Evolutionary conservation across 1,140 invertebrate species (phyloP).

Genomic region (Dufourea novaeangliae): DNA sequence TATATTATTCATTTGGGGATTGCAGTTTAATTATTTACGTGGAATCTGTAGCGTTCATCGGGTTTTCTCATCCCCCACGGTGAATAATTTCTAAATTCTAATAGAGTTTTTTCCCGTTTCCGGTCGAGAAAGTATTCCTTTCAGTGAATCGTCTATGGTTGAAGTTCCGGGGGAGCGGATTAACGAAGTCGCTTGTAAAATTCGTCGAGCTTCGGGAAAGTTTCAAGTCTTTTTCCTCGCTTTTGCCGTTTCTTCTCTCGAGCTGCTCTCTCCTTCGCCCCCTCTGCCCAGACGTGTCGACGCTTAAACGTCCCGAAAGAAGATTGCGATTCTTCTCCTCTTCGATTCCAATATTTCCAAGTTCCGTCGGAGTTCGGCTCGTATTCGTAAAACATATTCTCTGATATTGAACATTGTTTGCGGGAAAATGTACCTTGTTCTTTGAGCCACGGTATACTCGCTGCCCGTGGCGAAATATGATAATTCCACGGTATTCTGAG

Average conservation of each 20-base stretch:
- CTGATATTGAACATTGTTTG: slow-evolving; percentile 15
- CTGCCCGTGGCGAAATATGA: neutral
- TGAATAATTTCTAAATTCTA: slow-evolving; percentile 1
- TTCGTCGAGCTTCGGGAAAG: slow-evolving; percentile 16
- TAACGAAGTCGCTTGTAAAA: slow-evolving; percentile 46
- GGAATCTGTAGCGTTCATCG: no score
- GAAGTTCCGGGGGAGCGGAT: slow-evolving; percentile 5
- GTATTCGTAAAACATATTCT: neutral
- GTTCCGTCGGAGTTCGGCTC: neutral
- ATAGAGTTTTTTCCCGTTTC: neutral
- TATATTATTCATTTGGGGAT: neutral
- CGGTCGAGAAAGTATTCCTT: slow-evolving; percentile 4
- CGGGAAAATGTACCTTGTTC: neutral
- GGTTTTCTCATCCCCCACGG: neutral
- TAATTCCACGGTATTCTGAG: neutral
- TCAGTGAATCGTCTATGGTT: slow-evolving; percentile 3
- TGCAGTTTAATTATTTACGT: slow-evolving; percentile 2
- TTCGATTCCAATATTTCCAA: slow-evolving; percentile 16
- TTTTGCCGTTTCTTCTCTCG: neutral
- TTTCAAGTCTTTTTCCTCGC: slow-evolving; percentile 5
- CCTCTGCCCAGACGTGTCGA: neutral
- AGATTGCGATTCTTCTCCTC: slow-evolving; percentile 20
- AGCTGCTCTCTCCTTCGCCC: neutral
- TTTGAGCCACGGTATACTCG: neutral
- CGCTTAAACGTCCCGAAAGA: slow-evolving; percentile 22